phyloP scores from a whole-genome alignment of 2,888 invertebrate genomes.

The Eristalis intricaria region DNA sequence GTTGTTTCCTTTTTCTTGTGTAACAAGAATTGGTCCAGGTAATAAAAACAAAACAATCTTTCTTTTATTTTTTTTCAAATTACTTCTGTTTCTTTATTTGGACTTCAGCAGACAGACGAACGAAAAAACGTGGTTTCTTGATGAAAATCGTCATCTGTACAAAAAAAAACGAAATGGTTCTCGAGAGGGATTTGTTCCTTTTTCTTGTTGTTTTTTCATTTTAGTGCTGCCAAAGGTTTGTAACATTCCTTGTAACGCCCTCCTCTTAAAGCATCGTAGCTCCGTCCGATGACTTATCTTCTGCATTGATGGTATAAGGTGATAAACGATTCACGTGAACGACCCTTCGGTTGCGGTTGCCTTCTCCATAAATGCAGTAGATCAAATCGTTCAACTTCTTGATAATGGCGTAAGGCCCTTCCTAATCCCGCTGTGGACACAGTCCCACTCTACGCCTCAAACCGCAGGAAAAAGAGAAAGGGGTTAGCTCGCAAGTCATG shows the following conservation, averaged over 20 bases:
- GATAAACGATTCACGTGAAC: not conserved
- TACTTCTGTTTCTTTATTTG: too few relatives aligned
- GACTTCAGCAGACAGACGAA: too few relatives aligned
- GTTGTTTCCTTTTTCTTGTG: too few relatives aligned
- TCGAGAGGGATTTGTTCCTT: not conserved
- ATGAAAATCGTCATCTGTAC: too few relatives aligned
- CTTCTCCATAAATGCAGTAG: not conserved
- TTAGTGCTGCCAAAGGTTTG: not conserved
- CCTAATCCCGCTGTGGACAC: not conserved
- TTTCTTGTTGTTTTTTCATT: not conserved
- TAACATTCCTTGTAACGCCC: not conserved
- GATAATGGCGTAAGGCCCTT: not conserved
- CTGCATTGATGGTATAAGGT: not conserved
- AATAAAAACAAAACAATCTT: too few relatives aligned
- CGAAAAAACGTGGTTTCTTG: too few relatives aligned
- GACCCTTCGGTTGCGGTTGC: not conserved
- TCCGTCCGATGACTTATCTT: not conserved
- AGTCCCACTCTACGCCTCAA: not conserved
- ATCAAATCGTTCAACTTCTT: not conserved
- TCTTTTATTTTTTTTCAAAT: too few relatives aligned
- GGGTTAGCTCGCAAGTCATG: conserved; percentile 3
- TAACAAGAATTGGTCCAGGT: too few relatives aligned
- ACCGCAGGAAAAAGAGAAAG: not conserved
- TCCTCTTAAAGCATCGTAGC: not conserved
- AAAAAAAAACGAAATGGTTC: not conserved